Conservation (phyloP, 1,140 invertebrate species). For the honey bee (Apis mellifera) region DNA sequence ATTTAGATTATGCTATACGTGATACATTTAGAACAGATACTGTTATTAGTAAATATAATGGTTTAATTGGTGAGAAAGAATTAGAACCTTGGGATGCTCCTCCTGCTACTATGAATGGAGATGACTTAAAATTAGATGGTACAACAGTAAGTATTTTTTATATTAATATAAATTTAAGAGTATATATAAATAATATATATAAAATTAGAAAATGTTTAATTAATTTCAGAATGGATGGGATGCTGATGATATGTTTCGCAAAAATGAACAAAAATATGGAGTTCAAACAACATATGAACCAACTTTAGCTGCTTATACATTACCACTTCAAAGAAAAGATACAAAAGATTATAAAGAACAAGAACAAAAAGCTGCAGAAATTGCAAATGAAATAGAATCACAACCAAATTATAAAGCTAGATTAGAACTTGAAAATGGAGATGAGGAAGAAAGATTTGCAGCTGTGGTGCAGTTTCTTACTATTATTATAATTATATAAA, state of each 20-base stretch:
- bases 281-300: conserved; percentile 94
- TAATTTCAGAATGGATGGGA: conserved; percentile 93
- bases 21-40: conserved; percentile 93
- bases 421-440: conserved; percentile 93
- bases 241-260: conserved; percentile 96
- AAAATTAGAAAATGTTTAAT: not conserved
- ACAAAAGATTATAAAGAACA: conserved; percentile 90
- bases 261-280: conserved; percentile 94
- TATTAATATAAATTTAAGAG: not conserved
- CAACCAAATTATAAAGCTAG: conserved; percentile 90
- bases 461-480: conserved; percentile 83
- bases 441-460: conserved; percentile 93
- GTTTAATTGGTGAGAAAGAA: conserved; percentile 88
- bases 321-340: conserved; percentile 91
- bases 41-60: conserved; percentile 86
- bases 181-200: conserved; percentile 15
- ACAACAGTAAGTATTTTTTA: conserved; percentile 77
- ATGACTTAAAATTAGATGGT: conserved; percentile 85
- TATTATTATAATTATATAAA: conserved; percentile 10
- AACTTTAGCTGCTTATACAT: conserved; percentile 92
- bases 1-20: conserved; percentile 93
- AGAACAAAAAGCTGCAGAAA: conserved; percentile 88
- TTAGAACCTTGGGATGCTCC: conserved; percentile 94
- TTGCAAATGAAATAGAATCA: conserved; percentile 94
- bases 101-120: conserved; percentile 83